These are phyloP conservation scores for Perithous albicinctus DNA, from an alignment of 2,888 invertebrate genomes.

Conservation along the genomic window DNA sequence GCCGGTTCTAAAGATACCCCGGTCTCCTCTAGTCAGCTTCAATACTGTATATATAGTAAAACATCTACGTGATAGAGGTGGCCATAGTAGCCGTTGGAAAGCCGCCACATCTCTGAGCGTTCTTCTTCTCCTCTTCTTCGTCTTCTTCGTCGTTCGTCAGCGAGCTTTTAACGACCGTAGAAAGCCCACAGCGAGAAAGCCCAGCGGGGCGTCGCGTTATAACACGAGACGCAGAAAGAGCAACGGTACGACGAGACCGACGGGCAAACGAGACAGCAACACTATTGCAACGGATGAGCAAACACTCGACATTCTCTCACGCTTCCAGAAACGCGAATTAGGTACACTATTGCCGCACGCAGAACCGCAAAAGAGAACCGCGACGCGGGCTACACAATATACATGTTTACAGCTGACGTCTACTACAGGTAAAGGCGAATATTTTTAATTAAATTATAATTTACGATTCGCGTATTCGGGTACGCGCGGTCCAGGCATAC, in stretches of 20 bases:
- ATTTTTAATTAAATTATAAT: constrained; percentile 58
- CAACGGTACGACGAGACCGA: constrained; percentile 32
- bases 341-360: constrained; percentile 23
- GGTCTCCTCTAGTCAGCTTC: too few species aligned
- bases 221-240: constrained; percentile 15
- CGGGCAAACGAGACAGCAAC: constrained; percentile 27
- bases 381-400: neutral
- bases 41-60: too few species aligned
- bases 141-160: constrained; percentile 42
- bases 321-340: constrained; percentile 50
- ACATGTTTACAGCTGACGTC: neutral
- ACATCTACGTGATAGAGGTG: too few species aligned
- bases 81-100: neutral
- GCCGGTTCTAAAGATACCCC: too few species aligned
- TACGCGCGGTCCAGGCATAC: neutral
- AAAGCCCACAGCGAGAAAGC: constrained; percentile 9
- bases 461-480: constrained; percentile 43
- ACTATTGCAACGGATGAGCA: constrained; percentile 51
- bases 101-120: neutral
- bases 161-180: constrained; percentile 54
- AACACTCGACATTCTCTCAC: constrained; percentile 50
- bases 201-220: constrained; percentile 30
- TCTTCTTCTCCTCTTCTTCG: neutral
- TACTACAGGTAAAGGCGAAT: neutral
- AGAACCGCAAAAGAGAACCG: constrained; percentile 21